Evolutionary conservation across 2,888 invertebrate species (phyloP).

Genomic region (Dicyrtoma fusca): DNA sequence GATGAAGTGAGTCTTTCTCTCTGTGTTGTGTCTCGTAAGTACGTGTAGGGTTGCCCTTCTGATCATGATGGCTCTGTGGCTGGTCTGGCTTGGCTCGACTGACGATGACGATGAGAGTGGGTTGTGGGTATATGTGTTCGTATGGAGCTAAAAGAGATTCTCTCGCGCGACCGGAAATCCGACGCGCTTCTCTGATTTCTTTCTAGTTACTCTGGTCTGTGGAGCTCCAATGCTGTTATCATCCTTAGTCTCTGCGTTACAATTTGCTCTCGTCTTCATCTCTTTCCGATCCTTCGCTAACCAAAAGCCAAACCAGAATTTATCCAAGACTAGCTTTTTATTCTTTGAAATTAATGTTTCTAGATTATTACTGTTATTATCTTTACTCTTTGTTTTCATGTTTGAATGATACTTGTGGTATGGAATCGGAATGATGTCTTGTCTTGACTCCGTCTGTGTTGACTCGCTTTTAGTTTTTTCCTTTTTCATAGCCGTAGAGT

Average conservation of each 20-base stretch:
- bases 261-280: slow-evolving; percentile 11
- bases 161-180: slow-evolving; percentile 38
- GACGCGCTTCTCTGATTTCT: slow-evolving; percentile 39
- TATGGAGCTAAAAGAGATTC: slow-evolving; percentile 26
- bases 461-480: too few species aligned
- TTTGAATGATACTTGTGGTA: too few species aligned
- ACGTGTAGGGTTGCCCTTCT: slow-evolving; percentile 10
- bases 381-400: too few species aligned
- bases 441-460: too few species aligned
- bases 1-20: slow-evolving; percentile 53
- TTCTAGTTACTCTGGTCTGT: background rate
- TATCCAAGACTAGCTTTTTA: too few species aligned
- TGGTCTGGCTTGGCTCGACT: too few species aligned
- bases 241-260: slow-evolving; percentile 19
- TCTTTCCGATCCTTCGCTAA: background rate
- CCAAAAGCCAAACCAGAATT: too few species aligned
- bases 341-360: slow-evolving; percentile 2
- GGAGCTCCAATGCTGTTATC: slow-evolving; percentile 2
- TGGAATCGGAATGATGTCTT: too few species aligned
- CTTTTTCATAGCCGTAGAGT: too few species aligned
- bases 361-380: slow-evolving; percentile 1
- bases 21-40: slow-evolving; percentile 34
- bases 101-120: slow-evolving; percentile 14
- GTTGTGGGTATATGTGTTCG: background rate
- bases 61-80: too few species aligned